Conservation (phyloP, 2,113 vertebrate genomes). For the Petroica traversi region DNA sequence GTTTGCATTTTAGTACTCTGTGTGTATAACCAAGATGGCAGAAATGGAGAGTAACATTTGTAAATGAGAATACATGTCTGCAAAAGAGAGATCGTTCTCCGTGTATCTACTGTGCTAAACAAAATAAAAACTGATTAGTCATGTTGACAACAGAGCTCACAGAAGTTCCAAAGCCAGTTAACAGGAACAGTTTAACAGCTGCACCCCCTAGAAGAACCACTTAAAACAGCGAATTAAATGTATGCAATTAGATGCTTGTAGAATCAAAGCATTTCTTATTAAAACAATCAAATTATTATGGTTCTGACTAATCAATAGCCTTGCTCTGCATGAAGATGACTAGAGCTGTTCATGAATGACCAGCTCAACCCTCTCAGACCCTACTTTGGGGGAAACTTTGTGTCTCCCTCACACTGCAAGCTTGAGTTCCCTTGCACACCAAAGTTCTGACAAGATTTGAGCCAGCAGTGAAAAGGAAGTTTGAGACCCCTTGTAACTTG, state of each 20-base stretch:
- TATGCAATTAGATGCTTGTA: background rate
- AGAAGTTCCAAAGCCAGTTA: constrained; percentile 33
- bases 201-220: background rate
- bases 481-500: background rate
- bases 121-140: background rate
- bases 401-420: background rate
- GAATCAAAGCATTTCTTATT: background rate
- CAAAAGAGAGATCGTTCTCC: background rate
- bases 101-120: background rate
- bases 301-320: background rate
- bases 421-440: background rate
- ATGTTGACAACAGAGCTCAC: background rate
- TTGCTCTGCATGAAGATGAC: background rate
- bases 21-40: background rate
- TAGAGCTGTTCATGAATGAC: background rate
- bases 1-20: background rate
- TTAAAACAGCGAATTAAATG: background rate
- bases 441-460: background rate
- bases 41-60: background rate
- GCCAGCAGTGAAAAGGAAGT: background rate
- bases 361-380: background rate
- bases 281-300: background rate
- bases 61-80: background rate
- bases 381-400: background rate
- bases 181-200: background rate